Conservation (phyloP, 64 coral and sea anemone species). For the Stichodactyla mertensii region DNA sequence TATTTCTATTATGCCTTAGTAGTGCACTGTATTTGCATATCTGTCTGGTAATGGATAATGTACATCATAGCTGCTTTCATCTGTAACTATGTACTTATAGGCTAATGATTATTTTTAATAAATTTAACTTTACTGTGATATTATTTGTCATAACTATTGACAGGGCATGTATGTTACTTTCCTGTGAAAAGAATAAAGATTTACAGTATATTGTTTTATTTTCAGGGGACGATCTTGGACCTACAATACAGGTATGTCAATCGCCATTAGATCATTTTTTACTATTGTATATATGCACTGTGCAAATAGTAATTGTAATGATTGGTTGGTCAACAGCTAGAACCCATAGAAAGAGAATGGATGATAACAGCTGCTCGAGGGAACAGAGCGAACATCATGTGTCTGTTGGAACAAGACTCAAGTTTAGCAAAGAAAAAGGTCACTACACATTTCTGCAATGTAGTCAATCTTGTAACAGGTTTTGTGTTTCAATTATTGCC, state of each 20-base stretch:
- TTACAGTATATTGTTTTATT: neutral
- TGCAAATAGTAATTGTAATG: neutral
- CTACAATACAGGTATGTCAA: slow-evolving; percentile 29
- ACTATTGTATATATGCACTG: too few relatives aligned
- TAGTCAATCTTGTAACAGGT: neutral
- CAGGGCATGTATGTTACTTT: too few relatives aligned
- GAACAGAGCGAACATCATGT: slow-evolving; percentile 93
- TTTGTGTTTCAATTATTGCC: neutral
- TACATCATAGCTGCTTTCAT: too few relatives aligned
- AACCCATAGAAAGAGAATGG: slow-evolving; percentile 91
- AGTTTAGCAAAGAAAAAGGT: slow-evolving; percentile 74
- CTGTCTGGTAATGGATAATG: too few relatives aligned
- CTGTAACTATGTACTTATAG: too few relatives aligned
- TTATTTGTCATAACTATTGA: too few relatives aligned
- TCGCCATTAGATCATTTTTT: too few relatives aligned
- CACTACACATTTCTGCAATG: neutral
- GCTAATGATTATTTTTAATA: too few relatives aligned
- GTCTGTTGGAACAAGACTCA: slow-evolving; percentile 85
- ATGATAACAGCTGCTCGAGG: slow-evolving; percentile 71
- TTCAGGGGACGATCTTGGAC: slow-evolving; percentile 38
- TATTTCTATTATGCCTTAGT: too few relatives aligned
- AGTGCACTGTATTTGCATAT: too few relatives aligned
- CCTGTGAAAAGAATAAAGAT: too few relatives aligned
- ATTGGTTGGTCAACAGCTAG: slow-evolving; percentile 43
- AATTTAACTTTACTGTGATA: too few relatives aligned